Percentiles rank a stretch among this genome's conserved stretches.
These are phyloP conservation scores for Drosophila niveifrons DNA, from an alignment of 2,888 invertebrate genomes.

Conservation along the genomic window DNA sequence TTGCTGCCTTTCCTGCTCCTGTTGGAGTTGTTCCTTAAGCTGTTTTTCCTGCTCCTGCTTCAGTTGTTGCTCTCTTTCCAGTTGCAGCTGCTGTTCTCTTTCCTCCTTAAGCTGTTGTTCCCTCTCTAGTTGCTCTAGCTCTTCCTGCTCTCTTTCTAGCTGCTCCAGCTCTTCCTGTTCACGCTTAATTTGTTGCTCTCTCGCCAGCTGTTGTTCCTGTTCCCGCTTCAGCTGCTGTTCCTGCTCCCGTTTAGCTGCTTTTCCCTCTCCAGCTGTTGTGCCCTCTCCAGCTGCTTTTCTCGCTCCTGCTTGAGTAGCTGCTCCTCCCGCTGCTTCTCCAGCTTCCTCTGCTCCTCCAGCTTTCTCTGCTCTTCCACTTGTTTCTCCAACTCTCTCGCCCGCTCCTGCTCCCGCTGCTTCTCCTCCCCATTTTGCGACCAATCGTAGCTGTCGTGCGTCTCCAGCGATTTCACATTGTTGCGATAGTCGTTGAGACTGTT, in stretches of 20 bases:
- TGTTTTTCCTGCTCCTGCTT: no score
- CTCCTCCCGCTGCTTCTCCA: background rate
- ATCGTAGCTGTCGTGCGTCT: slow-evolving; percentile 57
- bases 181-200: no score
- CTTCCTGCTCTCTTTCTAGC: background rate
- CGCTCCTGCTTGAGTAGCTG: background rate
- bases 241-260: no score
- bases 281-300: background rate
- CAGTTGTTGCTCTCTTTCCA: no score
- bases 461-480: slow-evolving; percentile 82
- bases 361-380: background rate
- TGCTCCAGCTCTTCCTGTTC: no score
- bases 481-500: slow-evolving; percentile 88
- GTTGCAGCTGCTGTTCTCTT: no score
- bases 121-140: background rate
- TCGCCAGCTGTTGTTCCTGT: no score
- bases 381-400: background rate
- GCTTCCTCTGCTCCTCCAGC: background rate
- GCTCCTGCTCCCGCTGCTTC: slow-evolving; percentile 48
- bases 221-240: no score
- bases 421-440: slow-evolving; percentile 60
- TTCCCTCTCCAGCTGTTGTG: background rate
- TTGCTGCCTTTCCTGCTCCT: no score
- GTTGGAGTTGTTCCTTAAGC: no score
- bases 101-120: background rate